Evolutionary conservation across 2,797 vertebrate species (phyloP), one percentile per base, ranked within the genome.

Genomic region (Neomorphus geoffroyi): DNA sequence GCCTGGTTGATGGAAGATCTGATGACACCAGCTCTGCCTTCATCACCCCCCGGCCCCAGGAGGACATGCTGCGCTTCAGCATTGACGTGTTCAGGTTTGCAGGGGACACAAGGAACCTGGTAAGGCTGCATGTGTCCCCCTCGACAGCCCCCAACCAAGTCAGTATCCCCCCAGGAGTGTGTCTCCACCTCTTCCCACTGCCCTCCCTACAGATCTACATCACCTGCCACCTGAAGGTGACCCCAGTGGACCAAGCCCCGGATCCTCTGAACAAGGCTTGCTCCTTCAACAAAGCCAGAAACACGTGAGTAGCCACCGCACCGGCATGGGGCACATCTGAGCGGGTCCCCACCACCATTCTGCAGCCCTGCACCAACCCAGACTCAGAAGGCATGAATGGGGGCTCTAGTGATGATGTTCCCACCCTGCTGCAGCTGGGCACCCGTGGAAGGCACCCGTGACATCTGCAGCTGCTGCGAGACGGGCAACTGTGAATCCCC

Each of bases 181-280:
- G 11, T 51, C 10, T 39, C 19, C 24, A 56, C 11, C 24, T 27
- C 27, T n/a, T 7, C 33, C 15, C 35, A 3, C 26, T 53, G 30
- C 11, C 21, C 7, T 37, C 7, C 15, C 84, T 19, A 11, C 78
- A 98, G 98, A 75, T 98, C 51, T 98, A 97, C 18, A 98, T 98
- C 77, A 98, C 97, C 46, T 98, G 98, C 51, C 97, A 96, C 35
- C 96, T 98, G 90, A 98, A 97, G 87, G 97, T 97, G 37, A 92
- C 91, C 19, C 89, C 90, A 0, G 86, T 7, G 4, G 83, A 95
- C 28, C 97, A 94, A 48, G 70, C 58, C 35, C 97, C 97, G 0
- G 97, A 97, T 33, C 45, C 91, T 8, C 77, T 96, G 57, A 97
- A 98, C 91, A 98, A 98, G 67, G 98, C 98, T 43, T 98, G 98